phyloP scores from a whole-genome alignment of 1,140 invertebrate species.

The Elysia chlorotica region DNA sequence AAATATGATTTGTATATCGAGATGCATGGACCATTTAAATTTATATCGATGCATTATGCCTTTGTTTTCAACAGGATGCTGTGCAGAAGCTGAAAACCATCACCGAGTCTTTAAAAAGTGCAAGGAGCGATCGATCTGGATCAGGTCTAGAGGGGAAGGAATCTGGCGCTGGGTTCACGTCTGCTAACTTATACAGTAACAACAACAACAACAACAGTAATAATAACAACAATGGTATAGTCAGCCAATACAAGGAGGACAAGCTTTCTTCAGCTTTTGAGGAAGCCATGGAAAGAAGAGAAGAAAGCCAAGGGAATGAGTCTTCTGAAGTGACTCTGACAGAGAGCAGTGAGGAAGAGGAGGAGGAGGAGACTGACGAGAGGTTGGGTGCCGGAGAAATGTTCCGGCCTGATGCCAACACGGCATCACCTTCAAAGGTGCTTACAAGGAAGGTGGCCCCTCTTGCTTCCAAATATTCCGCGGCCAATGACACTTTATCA shows the following conservation, averaged over 20 bases:
- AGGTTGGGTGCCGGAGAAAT: no score
- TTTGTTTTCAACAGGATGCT: not conserved
- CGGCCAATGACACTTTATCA: conserved; percentile 14
- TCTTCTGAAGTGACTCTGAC: no score
- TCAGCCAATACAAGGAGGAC: no score
- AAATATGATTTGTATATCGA: not conserved
- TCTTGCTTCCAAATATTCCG: not conserved
- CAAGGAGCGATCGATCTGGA: not conserved
- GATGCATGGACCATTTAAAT: not conserved
- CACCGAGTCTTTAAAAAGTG: not conserved
- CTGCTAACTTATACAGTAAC: not conserved
- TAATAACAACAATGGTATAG: no score
- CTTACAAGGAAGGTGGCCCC: conserved; percentile 23
- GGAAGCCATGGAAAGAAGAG: no score
- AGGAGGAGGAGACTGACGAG: no score
- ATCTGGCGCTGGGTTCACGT: no score
- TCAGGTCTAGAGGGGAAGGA: not conserved
- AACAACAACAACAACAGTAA: not conserved
- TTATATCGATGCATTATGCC: not conserved
- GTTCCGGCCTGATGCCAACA: not conserved
- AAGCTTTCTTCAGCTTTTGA: no score
- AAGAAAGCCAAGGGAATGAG: no score
- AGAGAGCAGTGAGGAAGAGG: no score
- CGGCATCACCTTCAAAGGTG: conserved; percentile 9
- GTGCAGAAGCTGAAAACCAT: not conserved